These are phyloP conservation scores for Hyperoplus immaculatus DNA, from an alignment of 2,797 vertebrate genomes.

Conservation along the genomic window DNA sequence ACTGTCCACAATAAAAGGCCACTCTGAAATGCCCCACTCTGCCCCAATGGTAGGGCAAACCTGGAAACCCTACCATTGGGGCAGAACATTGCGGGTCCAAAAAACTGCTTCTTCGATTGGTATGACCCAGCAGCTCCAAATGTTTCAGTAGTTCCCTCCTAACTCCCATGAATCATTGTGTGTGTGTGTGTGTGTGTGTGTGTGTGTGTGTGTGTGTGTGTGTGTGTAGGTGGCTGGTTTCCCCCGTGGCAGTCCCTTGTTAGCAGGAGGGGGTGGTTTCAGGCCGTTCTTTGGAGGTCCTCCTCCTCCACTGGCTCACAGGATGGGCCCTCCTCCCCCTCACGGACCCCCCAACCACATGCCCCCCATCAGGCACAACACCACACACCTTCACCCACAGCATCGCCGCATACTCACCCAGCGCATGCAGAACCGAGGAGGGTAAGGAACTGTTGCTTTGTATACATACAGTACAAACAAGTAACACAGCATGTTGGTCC, in stretches of 20 bases:
- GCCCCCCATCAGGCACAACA: constrained; percentile 90
- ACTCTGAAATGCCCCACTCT: no score
- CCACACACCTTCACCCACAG: constrained; percentile 96
- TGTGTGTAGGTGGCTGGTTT: constrained; percentile 85
- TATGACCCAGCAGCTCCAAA: neutral
- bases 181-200: no score
- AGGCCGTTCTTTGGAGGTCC: constrained; percentile 91
- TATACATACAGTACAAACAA: neutral
- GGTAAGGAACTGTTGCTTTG: constrained; percentile 79
- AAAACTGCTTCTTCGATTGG: neutral
- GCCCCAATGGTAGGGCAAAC: neutral
- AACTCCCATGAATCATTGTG: neutral
- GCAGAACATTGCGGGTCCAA: neutral
- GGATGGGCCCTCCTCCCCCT: constrained; percentile 79
- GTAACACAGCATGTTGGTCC: neutral
- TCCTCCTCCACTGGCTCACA: constrained; percentile 81
- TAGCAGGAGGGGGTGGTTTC: constrained; percentile 89
- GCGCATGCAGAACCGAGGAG: constrained; percentile 90
- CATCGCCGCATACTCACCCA: constrained; percentile 94
- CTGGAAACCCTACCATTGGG: neutral
- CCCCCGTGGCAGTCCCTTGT: constrained; percentile 86
- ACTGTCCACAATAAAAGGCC: no score
- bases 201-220: no score
- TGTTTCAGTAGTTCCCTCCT: neutral
- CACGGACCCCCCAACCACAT: constrained; percentile 83